Evolutionary conservation across 2,113 vertebrate species (phyloP), one percentile per base, ranked within the genome.

Genomic region (Coreoperca whiteheadi): DNA sequence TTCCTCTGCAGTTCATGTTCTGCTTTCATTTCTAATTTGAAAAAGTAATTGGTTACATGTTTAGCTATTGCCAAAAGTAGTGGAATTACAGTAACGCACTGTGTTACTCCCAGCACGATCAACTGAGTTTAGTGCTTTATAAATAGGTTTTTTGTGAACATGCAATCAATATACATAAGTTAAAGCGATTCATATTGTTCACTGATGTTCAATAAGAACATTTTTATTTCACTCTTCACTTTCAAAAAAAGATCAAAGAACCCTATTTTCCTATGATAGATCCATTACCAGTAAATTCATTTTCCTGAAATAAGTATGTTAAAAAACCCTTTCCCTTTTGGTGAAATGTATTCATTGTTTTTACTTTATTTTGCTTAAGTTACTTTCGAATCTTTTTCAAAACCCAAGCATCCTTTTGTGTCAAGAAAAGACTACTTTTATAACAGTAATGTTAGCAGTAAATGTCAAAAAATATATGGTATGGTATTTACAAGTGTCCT

Each of bases 401-500:
- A 60, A 79, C 21, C 10, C 0, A 48, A 25, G 39, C 4, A 41
- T 30, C 0, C 28, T 69, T 48, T 37, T 56, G 43, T 66, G 18
- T 60, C 39, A 67, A 48, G 43, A 60, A 56, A 61, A 39, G 7
- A 43, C 14, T 2, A 3, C 23, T 15, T 57, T n/a, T 75, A 18
- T 3, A 48, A n/a, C 18, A 57, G 64, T 39, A 37, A 25, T 37
- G 1, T 20, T 15, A 8, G 9, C 46, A 25, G 37, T 64, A 63
- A 65, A 72, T 81, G 71, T 89, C 8, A 51, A 59, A 83, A 75
- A 34, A 4, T 28, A n/a, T 18, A 37, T 30, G 9, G 20, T 56
- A 34, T 9, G 54, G 59, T 84, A 54, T 83, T 72, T 56, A 57
- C n/a, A 83, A 82, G 73, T 74, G 64, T 76, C 34, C 57, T 74